These are phyloP conservation scores for Sycobia sp. DNA, from an alignment of 1,140 invertebrate genomes.

Conservation along the genomic window DNA sequence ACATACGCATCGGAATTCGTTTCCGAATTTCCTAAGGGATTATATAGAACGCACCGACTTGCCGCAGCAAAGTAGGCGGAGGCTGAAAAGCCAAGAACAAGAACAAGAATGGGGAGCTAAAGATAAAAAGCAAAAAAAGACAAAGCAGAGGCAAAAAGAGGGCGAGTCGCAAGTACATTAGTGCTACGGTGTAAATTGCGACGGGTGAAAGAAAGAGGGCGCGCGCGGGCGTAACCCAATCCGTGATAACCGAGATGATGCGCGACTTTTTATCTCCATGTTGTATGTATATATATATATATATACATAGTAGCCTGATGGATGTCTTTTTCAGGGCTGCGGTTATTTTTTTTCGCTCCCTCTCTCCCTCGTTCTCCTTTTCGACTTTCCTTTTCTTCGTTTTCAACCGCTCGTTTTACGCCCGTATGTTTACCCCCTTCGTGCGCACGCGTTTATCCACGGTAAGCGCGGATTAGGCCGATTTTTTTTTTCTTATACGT, in stretches of 20 bases:
- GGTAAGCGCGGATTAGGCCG: no score
- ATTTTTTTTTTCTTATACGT: no score
- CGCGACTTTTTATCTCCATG: no score
- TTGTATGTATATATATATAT: no score
- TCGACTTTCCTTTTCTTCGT: neutral
- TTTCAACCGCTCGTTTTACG: no score
- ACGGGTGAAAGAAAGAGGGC: conserved; percentile 4
- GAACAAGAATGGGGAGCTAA: neutral
- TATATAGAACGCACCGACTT: neutral
- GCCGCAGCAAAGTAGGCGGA: neutral
- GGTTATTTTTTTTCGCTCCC: neutral
- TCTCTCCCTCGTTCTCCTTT: conserved; percentile 5
- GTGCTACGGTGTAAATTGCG: conserved; percentile 15
- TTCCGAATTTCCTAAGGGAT: neutral
- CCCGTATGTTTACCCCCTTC: no score
- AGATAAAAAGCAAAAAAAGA: neutral
- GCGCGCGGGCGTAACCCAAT: conserved; percentile 4
- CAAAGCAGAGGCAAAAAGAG: neutral
- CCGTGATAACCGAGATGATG: no score
- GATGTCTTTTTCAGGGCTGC: neutral
- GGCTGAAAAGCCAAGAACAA: neutral
- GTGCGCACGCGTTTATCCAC: no score
- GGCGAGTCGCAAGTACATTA: conserved; percentile 10
- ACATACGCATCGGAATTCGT: no score
- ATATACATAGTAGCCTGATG: no score